Conservation (phyloP, 2,888 invertebrate genomes). For the Phoenoteleia sp. region DNA sequence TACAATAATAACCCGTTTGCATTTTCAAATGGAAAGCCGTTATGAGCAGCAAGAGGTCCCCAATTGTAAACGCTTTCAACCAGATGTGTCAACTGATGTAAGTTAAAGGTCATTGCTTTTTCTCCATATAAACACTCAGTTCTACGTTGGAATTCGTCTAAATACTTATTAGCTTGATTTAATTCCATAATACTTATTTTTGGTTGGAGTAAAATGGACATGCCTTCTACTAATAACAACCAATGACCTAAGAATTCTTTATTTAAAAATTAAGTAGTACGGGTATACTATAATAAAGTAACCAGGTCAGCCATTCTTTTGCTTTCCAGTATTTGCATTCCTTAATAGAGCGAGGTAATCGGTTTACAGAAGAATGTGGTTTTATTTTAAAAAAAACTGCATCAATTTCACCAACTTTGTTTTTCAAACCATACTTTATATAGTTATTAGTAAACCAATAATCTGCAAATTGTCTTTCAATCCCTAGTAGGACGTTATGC, state of each 20-base stretch:
- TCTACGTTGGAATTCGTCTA: neutral
- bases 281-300: constrained; percentile 1
- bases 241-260: neutral
- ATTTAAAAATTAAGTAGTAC: too few relatives aligned
- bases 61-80: constrained; percentile 9
- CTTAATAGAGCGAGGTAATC: neutral
- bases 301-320: constrained; percentile 5
- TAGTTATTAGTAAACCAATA: neutral
- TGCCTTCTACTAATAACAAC: neutral
- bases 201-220: neutral
- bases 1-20: neutral
- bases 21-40: constrained; percentile 24
- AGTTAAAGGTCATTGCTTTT: neutral
- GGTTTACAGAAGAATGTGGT: neutral
- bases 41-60: constrained; percentile 1
- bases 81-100: constrained; percentile 1
- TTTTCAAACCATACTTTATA: neutral
- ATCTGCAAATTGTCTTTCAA: neutral
- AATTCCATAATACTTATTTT: neutral
- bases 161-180: neutral
- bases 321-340: constrained; percentile 4
- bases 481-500: neutral
- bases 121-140: neutral
- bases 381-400: neutral
- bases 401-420: neutral